Evolutionary conservation across 2,797 vertebrate species (phyloP).

Genomic region (Gymnocypris eckloni): DNA sequence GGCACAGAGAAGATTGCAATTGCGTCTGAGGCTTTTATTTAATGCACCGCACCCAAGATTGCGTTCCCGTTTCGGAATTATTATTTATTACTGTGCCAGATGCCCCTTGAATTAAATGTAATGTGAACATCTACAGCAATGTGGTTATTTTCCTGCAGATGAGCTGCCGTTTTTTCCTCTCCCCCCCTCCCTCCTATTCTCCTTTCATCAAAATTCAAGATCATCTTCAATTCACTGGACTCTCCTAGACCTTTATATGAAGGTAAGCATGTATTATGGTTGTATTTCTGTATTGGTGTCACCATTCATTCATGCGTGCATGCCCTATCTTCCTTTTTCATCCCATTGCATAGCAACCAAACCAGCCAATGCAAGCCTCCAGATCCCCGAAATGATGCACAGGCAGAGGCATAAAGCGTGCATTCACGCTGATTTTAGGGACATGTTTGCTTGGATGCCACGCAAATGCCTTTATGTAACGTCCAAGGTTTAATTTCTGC

Average conservation of each 20-base stretch:
- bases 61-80: conserved; percentile 7
- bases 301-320: conserved; percentile 27
- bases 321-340: conserved; percentile 37
- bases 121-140: conserved; percentile 48
- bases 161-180: conserved; percentile 26
- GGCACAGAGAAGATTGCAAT: conserved; percentile 16
- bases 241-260: conserved; percentile 61
- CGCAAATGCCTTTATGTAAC: conserved; percentile 37
- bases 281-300: conserved; percentile 14
- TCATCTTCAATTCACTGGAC: conserved; percentile 54
- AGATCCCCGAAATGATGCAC: conserved; percentile 41
- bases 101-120: conserved; percentile 27
- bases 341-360: conserved; percentile 53
- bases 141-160: conserved; percentile 53
- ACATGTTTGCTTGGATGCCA: conserved; percentile 16
- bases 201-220: conserved; percentile 21
- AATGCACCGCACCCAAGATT: neutral
- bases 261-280: conserved; percentile 40
- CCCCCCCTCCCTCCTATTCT: conserved; percentile 14
- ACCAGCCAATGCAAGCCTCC: conserved; percentile 46
- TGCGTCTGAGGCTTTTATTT: neutral
- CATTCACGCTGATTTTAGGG: conserved; percentile 6
- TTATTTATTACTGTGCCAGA: conserved; percentile 10
- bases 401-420: conserved; percentile 37
- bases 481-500: conserved; percentile 13